Conservation (phyloP, 2,113 vertebrate species). For the Anarrhichthys ocellatus region DNA sequence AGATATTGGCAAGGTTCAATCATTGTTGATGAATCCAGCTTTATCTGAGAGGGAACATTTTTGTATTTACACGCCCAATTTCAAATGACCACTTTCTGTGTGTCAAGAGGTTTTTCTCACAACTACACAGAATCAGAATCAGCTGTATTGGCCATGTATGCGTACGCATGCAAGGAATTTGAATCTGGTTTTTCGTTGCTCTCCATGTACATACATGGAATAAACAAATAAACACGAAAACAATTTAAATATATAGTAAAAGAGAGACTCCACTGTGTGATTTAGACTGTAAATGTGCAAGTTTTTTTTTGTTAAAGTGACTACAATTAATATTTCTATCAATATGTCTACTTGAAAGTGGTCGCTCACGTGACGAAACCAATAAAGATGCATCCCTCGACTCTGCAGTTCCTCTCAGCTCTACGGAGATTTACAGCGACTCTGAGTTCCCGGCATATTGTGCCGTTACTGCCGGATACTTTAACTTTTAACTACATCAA, state of each 20-base stretch:
- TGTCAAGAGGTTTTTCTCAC: background rate
- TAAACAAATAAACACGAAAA: no score
- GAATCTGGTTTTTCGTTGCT: no score
- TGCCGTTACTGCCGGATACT: background rate
- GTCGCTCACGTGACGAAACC: background rate
- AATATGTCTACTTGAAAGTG: no score
- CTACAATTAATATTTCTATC: background rate
- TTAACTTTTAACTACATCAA: background rate
- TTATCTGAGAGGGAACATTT: background rate
- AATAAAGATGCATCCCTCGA: background rate
- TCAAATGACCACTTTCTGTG: background rate
- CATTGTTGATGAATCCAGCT: background rate
- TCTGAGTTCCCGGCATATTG: background rate
- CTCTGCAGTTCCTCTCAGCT: background rate
- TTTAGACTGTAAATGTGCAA: background rate
- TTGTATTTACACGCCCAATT: background rate
- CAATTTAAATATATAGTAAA: no score
- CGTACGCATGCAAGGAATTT: no score
- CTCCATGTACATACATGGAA: no score
- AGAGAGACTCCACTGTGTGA: background rate
- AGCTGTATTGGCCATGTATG: no score
- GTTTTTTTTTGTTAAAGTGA: background rate
- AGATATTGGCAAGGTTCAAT: background rate
- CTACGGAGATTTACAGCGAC: background rate
- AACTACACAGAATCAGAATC: no score